These are phyloP conservation scores for Sciurus carolinensis DNA, from an alignment of 2,797 vertebrate species.

Conservation along the genomic window DNA sequence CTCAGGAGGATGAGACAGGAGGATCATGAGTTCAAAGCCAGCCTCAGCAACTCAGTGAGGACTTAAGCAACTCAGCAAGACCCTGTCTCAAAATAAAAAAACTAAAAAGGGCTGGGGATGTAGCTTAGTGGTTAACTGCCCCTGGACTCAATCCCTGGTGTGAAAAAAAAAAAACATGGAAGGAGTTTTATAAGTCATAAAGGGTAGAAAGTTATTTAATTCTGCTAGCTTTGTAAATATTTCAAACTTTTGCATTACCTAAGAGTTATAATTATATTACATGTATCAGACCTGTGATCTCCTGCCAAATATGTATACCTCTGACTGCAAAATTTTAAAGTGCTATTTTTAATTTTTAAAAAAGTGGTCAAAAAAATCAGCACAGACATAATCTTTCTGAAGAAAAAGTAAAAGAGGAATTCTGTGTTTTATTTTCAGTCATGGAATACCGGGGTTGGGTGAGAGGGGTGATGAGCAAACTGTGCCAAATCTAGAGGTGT, in stretches of 20 bases:
- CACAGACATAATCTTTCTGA: background rate
- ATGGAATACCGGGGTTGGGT: background rate
- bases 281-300: background rate
- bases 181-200: background rate
- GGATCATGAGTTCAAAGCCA: too few relatives aligned
- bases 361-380: background rate
- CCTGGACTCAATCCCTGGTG: too few relatives aligned
- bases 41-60: too few relatives aligned
- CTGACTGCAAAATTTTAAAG: background rate
- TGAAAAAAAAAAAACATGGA: background rate
- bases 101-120: too few relatives aligned
- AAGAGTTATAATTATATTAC: background rate
- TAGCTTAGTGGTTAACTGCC: too few relatives aligned
- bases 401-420: constrained; percentile 3
- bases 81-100: too few relatives aligned
- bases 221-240: background rate
- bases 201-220: background rate
- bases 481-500: background rate
- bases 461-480: background rate
- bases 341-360: background rate
- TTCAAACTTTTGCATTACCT: constrained; percentile 20
- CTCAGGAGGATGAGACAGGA: too few relatives aligned
- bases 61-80: too few relatives aligned
- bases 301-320: background rate
- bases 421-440: background rate